Evolutionary conservation across 2,797 vertebrate genomes (phyloP), one percentile per base, ranked within the genome.

Genomic region (Zonotrichia albicollis): DNA sequence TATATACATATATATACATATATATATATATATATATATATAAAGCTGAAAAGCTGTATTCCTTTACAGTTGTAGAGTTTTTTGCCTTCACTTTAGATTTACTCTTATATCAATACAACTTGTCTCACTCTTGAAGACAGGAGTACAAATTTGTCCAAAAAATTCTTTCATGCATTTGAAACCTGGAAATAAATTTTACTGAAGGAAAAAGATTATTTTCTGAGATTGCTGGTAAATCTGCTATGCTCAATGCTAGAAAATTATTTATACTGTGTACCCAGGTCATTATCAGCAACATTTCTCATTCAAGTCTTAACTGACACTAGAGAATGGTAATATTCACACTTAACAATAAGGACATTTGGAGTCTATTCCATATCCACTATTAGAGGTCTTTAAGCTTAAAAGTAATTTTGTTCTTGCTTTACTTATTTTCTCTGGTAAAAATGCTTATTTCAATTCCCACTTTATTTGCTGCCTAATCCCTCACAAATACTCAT

Each of bases 171-270:
- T 65, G 21, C 4, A 17, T 79, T 84, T 94, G 57, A 89, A 87
- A 75, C 15, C 10, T 46, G 22, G 32, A 90, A 91, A 75, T 54
- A 84, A 92, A 58, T 89, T 75, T 82, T 91, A 46, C 29, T 43
- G 5, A 2, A 30, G 73, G 51, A 50, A 50, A 50, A 10, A 79
- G 13, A 55, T 0, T 0, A 16, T 60, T 65, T 91, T 50, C 15
- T 60, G 17, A 58, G 27, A 55, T n/a, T 70, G 25, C 11, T 46
- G 46, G n/a, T 45, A 75, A 74, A 85, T 32, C 29, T 61, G 4
- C 22, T 51, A 3, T 48, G 30, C 22, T 77, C n/a, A 77, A 50
- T 36, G n/a, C 13, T 77, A 88, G 48, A 67, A 54, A 80, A 80
- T 64, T 60, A 71, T 57, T 87, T 82, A 26, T 74, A 42, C 8